Percentiles rank a stretch among this genome's conserved stretches.
These are phyloP conservation scores for Erpobdella octoculata DNA, from an alignment of 2,888 invertebrate genomes.

Conservation along the genomic window DNA sequence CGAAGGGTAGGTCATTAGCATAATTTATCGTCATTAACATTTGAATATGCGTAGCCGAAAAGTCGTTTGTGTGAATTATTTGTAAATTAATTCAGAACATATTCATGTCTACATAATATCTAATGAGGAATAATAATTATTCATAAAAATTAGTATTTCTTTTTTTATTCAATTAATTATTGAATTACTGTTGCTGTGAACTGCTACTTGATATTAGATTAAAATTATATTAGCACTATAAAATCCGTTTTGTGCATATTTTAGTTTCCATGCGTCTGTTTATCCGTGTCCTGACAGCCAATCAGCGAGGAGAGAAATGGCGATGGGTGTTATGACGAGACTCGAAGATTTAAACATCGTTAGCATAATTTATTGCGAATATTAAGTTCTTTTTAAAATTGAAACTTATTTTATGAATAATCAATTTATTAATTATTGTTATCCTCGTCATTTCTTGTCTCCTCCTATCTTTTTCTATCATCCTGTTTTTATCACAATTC, in stretches of 20 bases:
- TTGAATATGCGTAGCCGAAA: too few species aligned
- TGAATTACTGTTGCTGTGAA: too few species aligned
- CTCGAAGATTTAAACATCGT: constrained; percentile 49
- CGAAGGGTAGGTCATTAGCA: constrained; percentile 63
- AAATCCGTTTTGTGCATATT: too few species aligned
- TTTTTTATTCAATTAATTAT: too few species aligned
- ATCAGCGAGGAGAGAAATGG: constrained; percentile 48
- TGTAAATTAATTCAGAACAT: too few species aligned
- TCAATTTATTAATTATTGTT: background rate
- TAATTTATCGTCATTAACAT: background rate
- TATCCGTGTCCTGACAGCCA: constrained; percentile 50
- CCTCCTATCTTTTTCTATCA: background rate
- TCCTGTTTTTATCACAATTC: background rate
- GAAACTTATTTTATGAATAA: background rate
- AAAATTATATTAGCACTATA: too few species aligned
- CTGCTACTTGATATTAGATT: too few species aligned
- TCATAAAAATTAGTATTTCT: too few species aligned
- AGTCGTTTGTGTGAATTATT: too few species aligned
- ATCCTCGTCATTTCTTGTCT: background rate
- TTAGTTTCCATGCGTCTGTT: constrained; percentile 47
- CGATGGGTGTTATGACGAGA: constrained; percentile 46
- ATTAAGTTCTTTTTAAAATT: background rate
- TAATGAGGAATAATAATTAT: too few species aligned
- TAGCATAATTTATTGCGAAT: constrained; percentile 21
- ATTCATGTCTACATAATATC: too few species aligned